Evolutionary conservation across 2,113 vertebrate species (phyloP).

Genomic region (Pholis gunnellus): DNA sequence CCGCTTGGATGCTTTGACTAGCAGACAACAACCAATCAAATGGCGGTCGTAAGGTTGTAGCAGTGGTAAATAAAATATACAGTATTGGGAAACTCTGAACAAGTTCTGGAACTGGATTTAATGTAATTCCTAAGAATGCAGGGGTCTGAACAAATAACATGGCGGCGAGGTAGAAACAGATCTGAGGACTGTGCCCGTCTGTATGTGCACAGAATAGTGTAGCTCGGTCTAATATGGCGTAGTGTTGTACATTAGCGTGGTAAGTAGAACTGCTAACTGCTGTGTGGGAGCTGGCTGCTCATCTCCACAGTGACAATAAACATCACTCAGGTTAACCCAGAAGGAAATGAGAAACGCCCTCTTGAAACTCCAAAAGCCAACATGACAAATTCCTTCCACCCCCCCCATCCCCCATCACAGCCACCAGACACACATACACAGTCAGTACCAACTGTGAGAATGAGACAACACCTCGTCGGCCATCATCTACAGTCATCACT

Average conservation of each 20-base stretch:
- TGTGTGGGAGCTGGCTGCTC: constrained; percentile 61
- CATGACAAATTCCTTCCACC: constrained; percentile 75
- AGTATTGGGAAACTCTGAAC: not conserved
- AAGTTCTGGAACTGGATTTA: not conserved
- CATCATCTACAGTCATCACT: not conserved
- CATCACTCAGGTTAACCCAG: constrained; percentile 59
- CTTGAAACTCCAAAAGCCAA: constrained; percentile 67
- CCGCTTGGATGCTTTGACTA: too few species aligned
- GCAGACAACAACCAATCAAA: not conserved
- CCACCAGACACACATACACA: constrained; percentile 48
- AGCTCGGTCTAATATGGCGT: not conserved
- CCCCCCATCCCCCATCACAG: constrained; percentile 21
- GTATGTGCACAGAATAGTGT: not conserved
- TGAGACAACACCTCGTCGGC: constrained; percentile 15
- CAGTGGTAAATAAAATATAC: not conserved
- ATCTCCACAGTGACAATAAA: constrained; percentile 78
- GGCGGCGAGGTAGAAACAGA: not conserved
- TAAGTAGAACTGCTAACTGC: constrained; percentile 6
- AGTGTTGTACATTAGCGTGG: not conserved
- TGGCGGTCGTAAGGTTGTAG: not conserved
- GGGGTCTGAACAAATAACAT: constrained; percentile 11
- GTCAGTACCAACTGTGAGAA: constrained; percentile 10
- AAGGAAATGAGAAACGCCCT: constrained; percentile 78
- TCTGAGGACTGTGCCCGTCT: not conserved
- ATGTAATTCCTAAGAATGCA: not conserved